phyloP scores from a whole-genome alignment of 2,888 invertebrate species.

The Athrips mouffetella region DNA sequence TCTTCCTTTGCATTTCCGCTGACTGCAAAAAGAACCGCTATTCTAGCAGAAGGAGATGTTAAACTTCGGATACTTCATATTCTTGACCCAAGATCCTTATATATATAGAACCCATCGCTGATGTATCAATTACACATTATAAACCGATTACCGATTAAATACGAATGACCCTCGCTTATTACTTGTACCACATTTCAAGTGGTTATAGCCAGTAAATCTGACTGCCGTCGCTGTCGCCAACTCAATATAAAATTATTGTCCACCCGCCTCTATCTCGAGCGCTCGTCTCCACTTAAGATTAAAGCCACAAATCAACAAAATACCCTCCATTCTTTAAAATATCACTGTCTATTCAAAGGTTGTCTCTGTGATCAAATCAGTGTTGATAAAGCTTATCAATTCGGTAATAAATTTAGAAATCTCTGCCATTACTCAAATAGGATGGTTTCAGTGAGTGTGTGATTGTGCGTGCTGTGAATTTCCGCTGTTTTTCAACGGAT shows the following conservation, averaged over 20 bases:
- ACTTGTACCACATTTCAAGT: slow-evolving; percentile 45
- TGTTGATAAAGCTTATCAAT: slow-evolving; percentile 14
- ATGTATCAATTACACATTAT: background rate
- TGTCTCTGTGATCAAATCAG: slow-evolving; percentile 18
- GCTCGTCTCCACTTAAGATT: slow-evolving; percentile 43
- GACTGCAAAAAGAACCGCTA: too few relatives aligned
- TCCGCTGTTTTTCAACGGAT: slow-evolving; percentile 12
- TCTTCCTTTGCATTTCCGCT: too few relatives aligned
- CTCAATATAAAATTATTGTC: slow-evolving; percentile 66
- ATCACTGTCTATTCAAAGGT: background rate
- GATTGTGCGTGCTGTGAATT: slow-evolving; percentile 12
- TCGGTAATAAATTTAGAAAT: slow-evolving; percentile 2
- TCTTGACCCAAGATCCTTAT: too few relatives aligned
- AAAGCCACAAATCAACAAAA: slow-evolving; percentile 15
- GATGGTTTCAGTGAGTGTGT: slow-evolving; percentile 1
- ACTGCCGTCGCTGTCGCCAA: slow-evolving; percentile 40
- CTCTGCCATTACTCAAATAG: slow-evolving; percentile 8
- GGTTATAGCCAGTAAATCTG: slow-evolving; percentile 60
- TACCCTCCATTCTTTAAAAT: slow-evolving; percentile 1
- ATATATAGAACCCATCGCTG: too few relatives aligned
- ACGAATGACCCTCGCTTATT: background rate
- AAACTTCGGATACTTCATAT: too few relatives aligned
- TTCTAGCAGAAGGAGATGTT: too few relatives aligned
- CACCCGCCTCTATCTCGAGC: slow-evolving; percentile 47
- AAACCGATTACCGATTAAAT: background rate